Conservation (phyloP, 2,797 vertebrate species). For the Oreonectes daqikongensis region DNA sequence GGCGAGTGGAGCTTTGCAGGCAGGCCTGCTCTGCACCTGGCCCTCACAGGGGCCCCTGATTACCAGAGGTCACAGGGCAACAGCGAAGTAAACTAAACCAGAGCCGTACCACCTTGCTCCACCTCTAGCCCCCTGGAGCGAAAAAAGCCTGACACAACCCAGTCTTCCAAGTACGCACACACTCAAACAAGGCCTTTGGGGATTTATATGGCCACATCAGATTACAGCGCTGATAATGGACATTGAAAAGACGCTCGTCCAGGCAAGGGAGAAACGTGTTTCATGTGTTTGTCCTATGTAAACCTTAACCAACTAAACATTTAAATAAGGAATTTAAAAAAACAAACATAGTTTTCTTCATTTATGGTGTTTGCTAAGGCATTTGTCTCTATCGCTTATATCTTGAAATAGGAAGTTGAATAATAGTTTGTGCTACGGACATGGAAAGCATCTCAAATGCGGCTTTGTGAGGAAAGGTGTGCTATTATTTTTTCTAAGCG, state of each 20-base stretch:
- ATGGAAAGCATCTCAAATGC: background rate
- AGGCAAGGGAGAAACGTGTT: slow-evolving; percentile 15
- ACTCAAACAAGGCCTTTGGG: slow-evolving; percentile 54
- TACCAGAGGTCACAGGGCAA: slow-evolving; percentile 74
- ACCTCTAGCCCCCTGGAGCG: slow-evolving; percentile 54
- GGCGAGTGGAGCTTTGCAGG: slow-evolving; percentile 67
- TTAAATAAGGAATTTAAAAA: background rate
- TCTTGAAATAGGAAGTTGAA: background rate
- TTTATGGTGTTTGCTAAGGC: background rate
- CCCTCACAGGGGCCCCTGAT: slow-evolving; percentile 73
- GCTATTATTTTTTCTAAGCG: background rate
- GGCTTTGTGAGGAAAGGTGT: background rate
- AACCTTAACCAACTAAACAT: background rate
- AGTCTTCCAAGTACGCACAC: slow-evolving; percentile 66
- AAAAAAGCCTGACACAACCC: slow-evolving; percentile 65
- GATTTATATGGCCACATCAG: slow-evolving; percentile 56
- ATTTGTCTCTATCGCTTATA: background rate
- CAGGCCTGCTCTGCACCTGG: slow-evolving; percentile 72
- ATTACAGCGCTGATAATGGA: slow-evolving; percentile 56
- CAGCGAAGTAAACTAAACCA: slow-evolving; percentile 72
- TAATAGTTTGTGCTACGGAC: background rate
- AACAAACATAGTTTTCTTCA: background rate
- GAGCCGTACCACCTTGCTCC: slow-evolving; percentile 61
- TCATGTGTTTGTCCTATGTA: slow-evolving; percentile 9
- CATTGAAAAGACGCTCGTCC: slow-evolving; percentile 53